Evolutionary conservation across 2,797 vertebrate species (phyloP).

Genomic region (Apodemus agrarius): DNA sequence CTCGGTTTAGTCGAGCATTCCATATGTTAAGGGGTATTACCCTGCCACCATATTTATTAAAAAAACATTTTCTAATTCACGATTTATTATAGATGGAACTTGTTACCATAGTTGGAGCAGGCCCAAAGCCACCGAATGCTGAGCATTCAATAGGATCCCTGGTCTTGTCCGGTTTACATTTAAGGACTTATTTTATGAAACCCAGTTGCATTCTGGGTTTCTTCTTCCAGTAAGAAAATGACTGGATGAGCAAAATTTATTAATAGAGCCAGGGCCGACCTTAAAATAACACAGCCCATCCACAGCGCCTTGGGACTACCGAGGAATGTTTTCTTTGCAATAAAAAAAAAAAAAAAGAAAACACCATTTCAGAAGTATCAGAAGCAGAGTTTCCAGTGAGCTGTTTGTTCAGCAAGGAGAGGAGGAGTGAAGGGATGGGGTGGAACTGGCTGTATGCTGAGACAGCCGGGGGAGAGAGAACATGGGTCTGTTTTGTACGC

Average conservation of each 20-base stretch:
- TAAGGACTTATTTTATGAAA: slow-evolving; percentile 22
- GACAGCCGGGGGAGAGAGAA: background rate
- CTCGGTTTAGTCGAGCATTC: background rate
- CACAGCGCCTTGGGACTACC: background rate
- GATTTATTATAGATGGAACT: background rate
- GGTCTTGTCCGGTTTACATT: background rate
- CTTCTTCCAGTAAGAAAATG: slow-evolving; percentile 29
- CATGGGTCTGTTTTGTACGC: background rate
- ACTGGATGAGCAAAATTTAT: background rate
- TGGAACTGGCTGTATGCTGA: no score
- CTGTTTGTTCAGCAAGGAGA: background rate
- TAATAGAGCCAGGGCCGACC: background rate
- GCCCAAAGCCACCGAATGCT: background rate
- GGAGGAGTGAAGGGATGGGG: background rate
- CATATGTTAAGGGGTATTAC: background rate
- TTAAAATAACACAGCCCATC: slow-evolving; percentile 25
- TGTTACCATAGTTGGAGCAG: background rate
- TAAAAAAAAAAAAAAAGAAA: slow-evolving; percentile 21
- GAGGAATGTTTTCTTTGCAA: slow-evolving; percentile 35
- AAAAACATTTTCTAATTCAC: background rate
- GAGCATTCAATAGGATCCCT: background rate
- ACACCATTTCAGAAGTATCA: background rate
- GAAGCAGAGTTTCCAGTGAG: background rate
- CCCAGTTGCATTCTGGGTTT: background rate
- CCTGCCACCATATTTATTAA: background rate